A percentile compares a stretch with the other conserved stretches of the same genome.
Evolutionary conservation across 1,140 invertebrate species (phyloP).

Genomic region (Tribolium madens): DNA sequence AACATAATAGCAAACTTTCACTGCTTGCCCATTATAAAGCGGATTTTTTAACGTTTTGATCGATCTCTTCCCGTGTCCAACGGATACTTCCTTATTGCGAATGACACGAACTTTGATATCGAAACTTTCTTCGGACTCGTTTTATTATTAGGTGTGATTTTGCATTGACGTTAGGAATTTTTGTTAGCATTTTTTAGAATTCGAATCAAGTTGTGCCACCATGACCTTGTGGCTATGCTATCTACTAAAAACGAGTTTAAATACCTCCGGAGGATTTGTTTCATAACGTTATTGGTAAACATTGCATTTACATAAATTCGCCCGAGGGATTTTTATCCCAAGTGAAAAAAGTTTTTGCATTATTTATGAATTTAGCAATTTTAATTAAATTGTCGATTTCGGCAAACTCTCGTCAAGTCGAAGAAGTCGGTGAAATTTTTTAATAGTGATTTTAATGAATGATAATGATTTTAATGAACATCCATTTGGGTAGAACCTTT

Average conservation of each 20-base stretch:
- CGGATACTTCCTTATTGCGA: background rate
- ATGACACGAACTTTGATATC: background rate
- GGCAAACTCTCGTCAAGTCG: background rate
- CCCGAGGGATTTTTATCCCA: background rate
- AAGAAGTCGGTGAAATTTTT: background rate
- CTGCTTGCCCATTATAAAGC: constrained; percentile 17
- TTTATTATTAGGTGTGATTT: background rate
- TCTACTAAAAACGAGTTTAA: constrained; percentile 14
- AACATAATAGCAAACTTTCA: constrained; percentile 24
- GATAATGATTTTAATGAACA: background rate
- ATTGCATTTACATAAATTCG: constrained; percentile 8
- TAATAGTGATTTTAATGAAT: background rate
- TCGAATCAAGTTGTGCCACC: background rate
- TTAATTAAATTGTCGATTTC: too few relatives aligned
- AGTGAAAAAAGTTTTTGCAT: background rate
- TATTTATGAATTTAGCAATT: background rate
- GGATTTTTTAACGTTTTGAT: constrained; percentile 1
- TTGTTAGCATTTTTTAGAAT: background rate
- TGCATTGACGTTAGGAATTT: background rate
- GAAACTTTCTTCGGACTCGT: background rate
- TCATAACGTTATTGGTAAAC: constrained; percentile 8
- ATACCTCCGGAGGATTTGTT: background rate
- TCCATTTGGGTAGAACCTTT: too few relatives aligned
- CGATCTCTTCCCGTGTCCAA: constrained; percentile 11
- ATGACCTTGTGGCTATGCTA: constrained; percentile 18